These are phyloP conservation scores for Parnassius orleans DNA, from an alignment of 2,888 invertebrate species.

Conservation along the genomic window DNA sequence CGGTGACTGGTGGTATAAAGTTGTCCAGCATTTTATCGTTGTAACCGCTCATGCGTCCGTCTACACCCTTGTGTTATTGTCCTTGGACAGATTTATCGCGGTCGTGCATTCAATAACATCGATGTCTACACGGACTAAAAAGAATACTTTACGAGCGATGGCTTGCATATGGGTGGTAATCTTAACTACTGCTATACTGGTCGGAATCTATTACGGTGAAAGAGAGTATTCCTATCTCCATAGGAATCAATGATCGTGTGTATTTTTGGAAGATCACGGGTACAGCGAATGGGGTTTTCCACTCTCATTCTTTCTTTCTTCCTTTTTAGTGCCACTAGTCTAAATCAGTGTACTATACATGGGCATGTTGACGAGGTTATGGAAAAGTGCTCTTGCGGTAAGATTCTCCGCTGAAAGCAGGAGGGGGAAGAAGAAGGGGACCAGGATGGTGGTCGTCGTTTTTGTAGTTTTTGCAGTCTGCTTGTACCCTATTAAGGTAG, in stretches of 20 bases:
- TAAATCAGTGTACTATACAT: conserved; percentile 93
- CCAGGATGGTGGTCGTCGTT: conserved; percentile 94
- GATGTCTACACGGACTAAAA: conserved; percentile 91
- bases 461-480: conserved; percentile 95
- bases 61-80: conserved; percentile 96
- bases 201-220: conserved; percentile 88
- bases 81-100: conserved; percentile 93
- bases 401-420: conserved; percentile 90
- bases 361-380: conserved; percentile 92
- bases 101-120: conserved; percentile 96
- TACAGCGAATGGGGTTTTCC: conserved; percentile 84
- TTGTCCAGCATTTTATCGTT: conserved; percentile 94
- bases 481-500: conserved; percentile 96
- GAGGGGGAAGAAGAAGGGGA: conserved; percentile 92
- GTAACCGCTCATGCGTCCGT: conserved; percentile 96
- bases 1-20: conserved; percentile 93
- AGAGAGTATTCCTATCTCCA: conserved; percentile 84
- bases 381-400: conserved; percentile 92
- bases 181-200: conserved; percentile 88
- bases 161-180: conserved; percentile 91
- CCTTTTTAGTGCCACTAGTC: conserved; percentile 92
- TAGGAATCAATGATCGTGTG: conserved; percentile 84
- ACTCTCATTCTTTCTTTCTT: conserved; percentile 92
- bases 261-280: conserved; percentile 83
- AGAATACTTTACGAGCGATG: conserved; percentile 90